Percentiles rank a stretch among this genome's conserved stretches.
Evolutionary conservation across 2,797 vertebrate species (phyloP).

Genomic region (Threskiornis aethiopicus): DNA sequence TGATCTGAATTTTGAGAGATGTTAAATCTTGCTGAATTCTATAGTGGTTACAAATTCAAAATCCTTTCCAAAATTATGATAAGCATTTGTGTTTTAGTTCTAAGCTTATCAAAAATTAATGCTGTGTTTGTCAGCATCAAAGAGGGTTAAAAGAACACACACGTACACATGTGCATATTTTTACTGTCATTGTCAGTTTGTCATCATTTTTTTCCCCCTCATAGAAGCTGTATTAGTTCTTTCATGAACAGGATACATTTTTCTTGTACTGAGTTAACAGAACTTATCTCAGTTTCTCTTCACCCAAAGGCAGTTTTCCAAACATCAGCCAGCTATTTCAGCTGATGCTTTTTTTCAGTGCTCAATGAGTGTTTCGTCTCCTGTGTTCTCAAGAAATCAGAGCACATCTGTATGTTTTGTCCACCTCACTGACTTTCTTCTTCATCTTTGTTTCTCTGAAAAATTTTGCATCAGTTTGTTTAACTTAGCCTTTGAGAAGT

Average conservation of each 20-base stretch:
- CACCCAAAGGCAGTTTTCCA: not conserved
- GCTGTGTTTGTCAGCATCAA: not conserved
- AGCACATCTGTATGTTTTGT: not conserved
- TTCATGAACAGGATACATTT: not conserved
- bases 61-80: not conserved
- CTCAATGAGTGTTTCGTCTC: not conserved
- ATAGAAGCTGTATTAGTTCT: not conserved
- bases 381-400: not conserved
- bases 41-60: not conserved
- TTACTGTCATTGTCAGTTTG: not conserved
- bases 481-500: not conserved
- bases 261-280: not conserved
- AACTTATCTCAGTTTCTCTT: not conserved
- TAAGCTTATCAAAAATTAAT: not conserved
- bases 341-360: not conserved
- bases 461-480: not conserved
- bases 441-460: not conserved
- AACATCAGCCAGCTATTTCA: not conserved
- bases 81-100: not conserved
- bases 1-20: not conserved
- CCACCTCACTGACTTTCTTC: not conserved
- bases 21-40: not conserved
- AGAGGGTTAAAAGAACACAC: not conserved
- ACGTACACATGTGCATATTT: fast-evolving
- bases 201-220: not conserved